phyloP scores from a whole-genome alignment of 2,888 invertebrate species.

The Pollenia amentaria region DNA sequence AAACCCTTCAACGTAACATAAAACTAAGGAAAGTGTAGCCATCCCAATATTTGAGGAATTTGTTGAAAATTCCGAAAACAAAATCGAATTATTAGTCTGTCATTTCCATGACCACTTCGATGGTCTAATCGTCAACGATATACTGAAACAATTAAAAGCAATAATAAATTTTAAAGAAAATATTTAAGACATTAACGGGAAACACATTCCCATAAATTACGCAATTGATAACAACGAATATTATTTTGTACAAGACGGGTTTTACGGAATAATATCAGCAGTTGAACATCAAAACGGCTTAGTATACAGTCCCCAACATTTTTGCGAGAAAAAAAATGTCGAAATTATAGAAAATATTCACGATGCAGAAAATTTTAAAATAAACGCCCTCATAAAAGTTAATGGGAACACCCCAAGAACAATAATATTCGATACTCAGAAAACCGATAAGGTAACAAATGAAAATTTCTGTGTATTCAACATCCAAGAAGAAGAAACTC shows the following conservation, averaged over 20 bases:
- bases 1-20: too few relatives aligned
- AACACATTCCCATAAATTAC: background rate
- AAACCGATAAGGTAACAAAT: too few relatives aligned
- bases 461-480: too few relatives aligned
- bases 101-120: too few relatives aligned
- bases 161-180: slow-evolving; percentile 7
- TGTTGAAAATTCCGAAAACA: too few relatives aligned
- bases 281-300: background rate
- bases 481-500: too few relatives aligned
- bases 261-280: background rate
- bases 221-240: background rate
- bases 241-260: background rate
- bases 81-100: too few relatives aligned
- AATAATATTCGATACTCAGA: background rate
- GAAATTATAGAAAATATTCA: background rate
- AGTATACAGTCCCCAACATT: background rate
- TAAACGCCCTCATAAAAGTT: background rate
- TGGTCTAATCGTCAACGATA: slow-evolving; percentile 77
- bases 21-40: too few relatives aligned
- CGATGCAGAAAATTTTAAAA: background rate
- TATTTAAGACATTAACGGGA: background rate
- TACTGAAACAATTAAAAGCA: slow-evolving; percentile 4
- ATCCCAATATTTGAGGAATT: too few relatives aligned
- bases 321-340: background rate
- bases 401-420: background rate